These are phyloP conservation scores for Hyphantria cunea DNA, from an alignment of 1,140 invertebrate genomes.

Conservation along the genomic window DNA sequence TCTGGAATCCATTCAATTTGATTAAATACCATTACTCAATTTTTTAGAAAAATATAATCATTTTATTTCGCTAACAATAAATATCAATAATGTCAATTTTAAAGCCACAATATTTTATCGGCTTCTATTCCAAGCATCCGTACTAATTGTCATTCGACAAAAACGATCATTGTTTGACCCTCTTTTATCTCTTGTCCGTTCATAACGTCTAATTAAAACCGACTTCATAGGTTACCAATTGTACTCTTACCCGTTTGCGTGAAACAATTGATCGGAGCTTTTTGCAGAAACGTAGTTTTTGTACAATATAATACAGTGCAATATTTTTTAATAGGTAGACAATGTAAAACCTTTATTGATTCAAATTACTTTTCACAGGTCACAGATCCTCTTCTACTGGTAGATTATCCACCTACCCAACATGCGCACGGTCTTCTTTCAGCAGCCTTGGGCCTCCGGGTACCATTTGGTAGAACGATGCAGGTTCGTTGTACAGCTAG, in stretches of 20 bases:
- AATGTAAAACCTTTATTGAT: too few species aligned
- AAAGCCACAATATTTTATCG: not conserved
- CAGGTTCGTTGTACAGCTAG: constrained; percentile 71
- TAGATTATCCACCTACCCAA: constrained; percentile 66
- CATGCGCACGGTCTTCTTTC: constrained; percentile 69
- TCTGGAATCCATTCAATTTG: too few species aligned
- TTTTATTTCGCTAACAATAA: too few species aligned
- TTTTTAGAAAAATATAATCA: too few species aligned
- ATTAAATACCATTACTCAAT: too few species aligned
- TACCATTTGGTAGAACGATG: constrained; percentile 66
- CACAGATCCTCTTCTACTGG: constrained; percentile 60
- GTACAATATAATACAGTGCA: not conserved
- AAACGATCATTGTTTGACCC: constrained; percentile 7
- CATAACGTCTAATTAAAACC: not conserved
- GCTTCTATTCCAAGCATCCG: not conserved
- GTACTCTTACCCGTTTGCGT: not conserved
- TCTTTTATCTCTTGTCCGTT: constrained; percentile 6
- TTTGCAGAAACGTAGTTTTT: too few species aligned
- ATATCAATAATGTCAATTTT: too few species aligned
- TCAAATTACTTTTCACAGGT: constrained; percentile 45
- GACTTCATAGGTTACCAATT: constrained; percentile 1
- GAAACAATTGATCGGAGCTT: constrained; percentile 5
- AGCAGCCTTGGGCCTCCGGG: constrained; percentile 62
- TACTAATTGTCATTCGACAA: constrained; percentile 22
- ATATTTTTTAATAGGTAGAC: not conserved